Evolutionary conservation across 2,113 vertebrate species (phyloP).

Genomic region (Otis tarda): DNA sequence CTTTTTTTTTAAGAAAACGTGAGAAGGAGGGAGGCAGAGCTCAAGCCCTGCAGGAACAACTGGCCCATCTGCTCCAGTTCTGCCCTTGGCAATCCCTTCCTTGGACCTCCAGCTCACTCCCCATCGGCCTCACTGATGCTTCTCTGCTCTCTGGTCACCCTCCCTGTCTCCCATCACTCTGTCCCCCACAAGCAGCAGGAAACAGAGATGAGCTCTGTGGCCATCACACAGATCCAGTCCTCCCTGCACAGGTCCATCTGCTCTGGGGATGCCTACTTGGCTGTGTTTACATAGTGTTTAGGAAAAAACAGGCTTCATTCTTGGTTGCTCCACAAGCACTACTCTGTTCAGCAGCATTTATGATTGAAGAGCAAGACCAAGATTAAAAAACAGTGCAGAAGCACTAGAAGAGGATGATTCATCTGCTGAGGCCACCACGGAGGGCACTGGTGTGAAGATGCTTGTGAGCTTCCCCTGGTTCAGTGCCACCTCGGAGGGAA

Average conservation of each 20-base stretch:
- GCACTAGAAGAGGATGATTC: neutral
- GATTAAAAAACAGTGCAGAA: neutral
- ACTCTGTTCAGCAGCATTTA: neutral
- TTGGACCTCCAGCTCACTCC: neutral
- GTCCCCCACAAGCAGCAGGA: neutral
- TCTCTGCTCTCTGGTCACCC: neutral
- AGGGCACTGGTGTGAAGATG: neutral
- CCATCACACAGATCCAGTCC: accelerated
- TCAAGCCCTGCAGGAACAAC: neutral
- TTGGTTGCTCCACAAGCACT: neutral
- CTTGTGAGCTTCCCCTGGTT: neutral
- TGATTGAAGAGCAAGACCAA: slow-evolving; percentile 16
- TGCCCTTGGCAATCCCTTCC: neutral
- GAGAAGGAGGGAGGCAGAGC: neutral
- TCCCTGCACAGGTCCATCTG: neutral
- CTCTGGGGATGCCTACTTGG: neutral
- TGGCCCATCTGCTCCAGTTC: neutral
- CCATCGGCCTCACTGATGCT: neutral
- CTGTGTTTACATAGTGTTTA: neutral
- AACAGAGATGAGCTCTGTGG: neutral
- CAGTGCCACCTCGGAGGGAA: neutral
- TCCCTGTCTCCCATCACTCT: neutral
- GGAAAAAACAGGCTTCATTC: neutral
- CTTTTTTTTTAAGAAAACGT: neutral
- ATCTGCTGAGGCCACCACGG: neutral